These are phyloP conservation scores for Hoplias malabaricus DNA, from an alignment of 2,113 vertebrate species.

Conservation along the genomic window DNA sequence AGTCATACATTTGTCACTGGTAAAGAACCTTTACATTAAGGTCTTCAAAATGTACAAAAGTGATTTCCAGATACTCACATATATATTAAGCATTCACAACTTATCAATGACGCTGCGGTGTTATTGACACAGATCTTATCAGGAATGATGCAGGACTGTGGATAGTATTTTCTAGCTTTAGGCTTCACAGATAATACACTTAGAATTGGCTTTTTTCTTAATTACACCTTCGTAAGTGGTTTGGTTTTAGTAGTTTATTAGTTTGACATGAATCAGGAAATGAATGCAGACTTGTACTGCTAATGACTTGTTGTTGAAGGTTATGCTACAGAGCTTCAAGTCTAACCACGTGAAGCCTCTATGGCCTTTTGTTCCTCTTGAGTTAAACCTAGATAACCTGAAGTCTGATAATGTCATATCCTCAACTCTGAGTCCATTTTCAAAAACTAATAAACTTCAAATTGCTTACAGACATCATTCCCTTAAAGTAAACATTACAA, in stretches of 20 bases:
- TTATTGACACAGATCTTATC: too few relatives aligned
- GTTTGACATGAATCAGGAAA: neutral
- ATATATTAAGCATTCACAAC: too few relatives aligned
- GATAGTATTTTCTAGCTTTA: too few relatives aligned
- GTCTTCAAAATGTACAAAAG: too few relatives aligned
- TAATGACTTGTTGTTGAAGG: slow-evolving; percentile 2
- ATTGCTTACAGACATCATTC: slow-evolving; percentile 31
- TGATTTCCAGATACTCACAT: too few relatives aligned
- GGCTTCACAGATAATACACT: too few relatives aligned
- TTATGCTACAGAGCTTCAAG: neutral
- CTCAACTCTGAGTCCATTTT: slow-evolving; percentile 13
- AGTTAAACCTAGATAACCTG: slow-evolving; percentile 3
- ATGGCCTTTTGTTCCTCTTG: slow-evolving; percentile 15
- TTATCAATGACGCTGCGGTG: too few relatives aligned
- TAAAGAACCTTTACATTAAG: too few relatives aligned
- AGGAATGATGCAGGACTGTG: too few relatives aligned
- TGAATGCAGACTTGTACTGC: neutral
- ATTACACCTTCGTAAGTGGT: too few relatives aligned
- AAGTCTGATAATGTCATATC: slow-evolving; percentile 7
- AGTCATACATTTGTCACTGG: too few relatives aligned
- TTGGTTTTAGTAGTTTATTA: neutral
- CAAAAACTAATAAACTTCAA: slow-evolving; percentile 35
- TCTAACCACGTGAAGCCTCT: neutral
- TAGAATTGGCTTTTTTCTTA: too few relatives aligned
- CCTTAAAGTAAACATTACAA: slow-evolving; percentile 47